Evolutionary conservation across 2,888 invertebrate species (phyloP).

Genomic region (Heliconius erato): DNA sequence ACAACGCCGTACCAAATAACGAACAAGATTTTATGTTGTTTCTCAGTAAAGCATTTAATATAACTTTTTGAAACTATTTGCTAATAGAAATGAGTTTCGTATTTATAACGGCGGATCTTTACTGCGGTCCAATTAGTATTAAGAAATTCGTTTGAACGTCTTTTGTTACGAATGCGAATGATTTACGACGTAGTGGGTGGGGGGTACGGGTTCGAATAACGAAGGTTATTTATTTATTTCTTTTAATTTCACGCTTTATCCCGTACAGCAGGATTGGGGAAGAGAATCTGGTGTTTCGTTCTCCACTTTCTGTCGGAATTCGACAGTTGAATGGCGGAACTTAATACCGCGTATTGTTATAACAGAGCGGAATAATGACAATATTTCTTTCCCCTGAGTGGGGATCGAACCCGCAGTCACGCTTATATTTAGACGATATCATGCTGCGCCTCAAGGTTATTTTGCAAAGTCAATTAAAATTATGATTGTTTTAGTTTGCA

Average conservation of each 20-base stretch:
- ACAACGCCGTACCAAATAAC: conserved; percentile 72
- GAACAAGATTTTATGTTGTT: conserved; percentile 55
- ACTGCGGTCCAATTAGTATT: conserved; percentile 71
- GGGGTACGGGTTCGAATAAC: conserved; percentile 42
- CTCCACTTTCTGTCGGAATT: too few relatives aligned
- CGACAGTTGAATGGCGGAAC: too few relatives aligned
- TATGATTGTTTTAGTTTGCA: conserved; percentile 14
- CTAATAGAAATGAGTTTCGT: conserved; percentile 63
- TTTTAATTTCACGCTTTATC: not conserved
- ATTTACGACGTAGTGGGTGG: conserved; percentile 69
- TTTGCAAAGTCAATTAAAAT: conserved; percentile 25
- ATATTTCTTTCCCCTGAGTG: not conserved
- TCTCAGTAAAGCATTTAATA: conserved; percentile 75
- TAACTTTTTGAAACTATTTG: conserved; percentile 65
- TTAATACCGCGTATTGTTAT: not conserved
- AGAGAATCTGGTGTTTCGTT: not conserved
- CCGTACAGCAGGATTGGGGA: not conserved
- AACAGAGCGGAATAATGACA: not conserved
- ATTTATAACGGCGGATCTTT: conserved; percentile 61
- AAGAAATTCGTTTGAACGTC: conserved; percentile 62
- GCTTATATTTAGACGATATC: not conserved
- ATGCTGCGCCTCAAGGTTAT: not conserved
- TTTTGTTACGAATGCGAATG: conserved; percentile 77
- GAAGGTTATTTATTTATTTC: conserved; percentile 18
- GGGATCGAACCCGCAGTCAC: not conserved